Percentiles rank a stretch among this genome's conserved stretches.
Conservation (phyloP, 1,140 invertebrate species). For the Drosophila biarmipes region DNA sequence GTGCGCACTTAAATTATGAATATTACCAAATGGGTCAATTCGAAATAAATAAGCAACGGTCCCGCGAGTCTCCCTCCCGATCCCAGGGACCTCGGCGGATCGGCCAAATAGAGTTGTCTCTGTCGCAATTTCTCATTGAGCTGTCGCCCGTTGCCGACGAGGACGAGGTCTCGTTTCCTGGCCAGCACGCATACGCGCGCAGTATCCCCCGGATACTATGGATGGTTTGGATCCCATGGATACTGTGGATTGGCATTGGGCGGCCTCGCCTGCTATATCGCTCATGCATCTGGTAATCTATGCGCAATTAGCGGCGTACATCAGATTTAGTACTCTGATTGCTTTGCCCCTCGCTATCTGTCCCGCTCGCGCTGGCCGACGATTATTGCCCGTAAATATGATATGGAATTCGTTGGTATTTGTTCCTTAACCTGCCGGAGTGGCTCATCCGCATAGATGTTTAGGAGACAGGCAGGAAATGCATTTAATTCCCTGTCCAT, state of each 20-base stretch:
- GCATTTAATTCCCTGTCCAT: conserved; percentile 45
- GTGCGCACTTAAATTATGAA: conserved; percentile 81
- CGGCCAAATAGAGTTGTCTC: conserved; percentile 78
- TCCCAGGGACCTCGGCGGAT: conserved; percentile 18
- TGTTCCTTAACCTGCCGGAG: conserved; percentile 7
- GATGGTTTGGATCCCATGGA: neutral
- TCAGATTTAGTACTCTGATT: conserved; percentile 82
- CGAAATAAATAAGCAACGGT: conserved; percentile 81
- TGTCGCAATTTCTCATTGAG: conserved; percentile 78
- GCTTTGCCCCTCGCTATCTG: conserved; percentile 39
- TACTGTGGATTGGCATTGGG: conserved; percentile 43
- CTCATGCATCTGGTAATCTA: conserved; percentile 81
- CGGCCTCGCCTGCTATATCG: conserved; percentile 68
- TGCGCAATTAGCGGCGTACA: conserved; percentile 79
- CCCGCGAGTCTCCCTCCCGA: neutral
- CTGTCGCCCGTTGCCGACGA: conserved; percentile 50
- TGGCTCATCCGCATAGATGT: conserved; percentile 40
- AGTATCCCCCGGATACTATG: neutral
- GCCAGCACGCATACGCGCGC: conserved; percentile 1
- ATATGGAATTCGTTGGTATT: conserved; percentile 55
- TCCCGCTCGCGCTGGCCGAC: conserved; percentile 4
- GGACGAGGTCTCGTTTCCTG: conserved; percentile 42
- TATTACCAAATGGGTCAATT: conserved; percentile 84
- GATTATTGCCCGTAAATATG: conserved; percentile 64
- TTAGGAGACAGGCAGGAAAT: conserved; percentile 56